phyloP scores from a whole-genome alignment of 2,797 vertebrate species.

The Acropternis orthonyx region DNA sequence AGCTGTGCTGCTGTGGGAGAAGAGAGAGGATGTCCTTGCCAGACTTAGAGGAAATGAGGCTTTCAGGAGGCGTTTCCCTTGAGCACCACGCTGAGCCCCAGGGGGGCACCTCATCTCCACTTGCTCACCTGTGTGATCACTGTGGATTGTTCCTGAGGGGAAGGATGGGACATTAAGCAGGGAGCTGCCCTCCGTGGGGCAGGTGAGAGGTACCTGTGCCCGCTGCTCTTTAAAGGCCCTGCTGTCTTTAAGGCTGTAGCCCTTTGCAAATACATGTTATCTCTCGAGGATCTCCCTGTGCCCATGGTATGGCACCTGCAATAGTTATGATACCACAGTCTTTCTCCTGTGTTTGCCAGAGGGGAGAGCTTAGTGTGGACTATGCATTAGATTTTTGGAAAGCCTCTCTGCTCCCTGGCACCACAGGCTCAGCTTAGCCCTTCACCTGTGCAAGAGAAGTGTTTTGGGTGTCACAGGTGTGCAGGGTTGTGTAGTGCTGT shows the following conservation, averaged over 20 bases:
- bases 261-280: neutral
- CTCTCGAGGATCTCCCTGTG: fast-evolving
- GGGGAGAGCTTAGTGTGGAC: neutral
- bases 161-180: fast-evolving
- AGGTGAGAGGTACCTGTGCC: neutral
- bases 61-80: neutral
- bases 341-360: neutral
- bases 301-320: fast-evolving
- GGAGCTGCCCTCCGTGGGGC: fast-evolving
- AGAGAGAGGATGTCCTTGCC: neutral
- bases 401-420: neutral
- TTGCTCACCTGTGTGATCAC: fast-evolving
- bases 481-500: neutral
- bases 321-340: fast-evolving
- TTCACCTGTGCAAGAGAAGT: neutral
- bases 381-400: neutral
- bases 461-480: fast-evolving
- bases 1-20: neutral
- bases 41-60: fast-evolving
- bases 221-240: neutral
- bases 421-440: neutral
- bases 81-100: fast-evolving
- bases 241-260: fast-evolving
- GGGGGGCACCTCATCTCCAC: neutral
- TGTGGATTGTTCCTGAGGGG: fast-evolving